Base-by-base conservation (phyloP, 2,797 vertebrate species). In the Rhyacichthys aspro region DNA sequence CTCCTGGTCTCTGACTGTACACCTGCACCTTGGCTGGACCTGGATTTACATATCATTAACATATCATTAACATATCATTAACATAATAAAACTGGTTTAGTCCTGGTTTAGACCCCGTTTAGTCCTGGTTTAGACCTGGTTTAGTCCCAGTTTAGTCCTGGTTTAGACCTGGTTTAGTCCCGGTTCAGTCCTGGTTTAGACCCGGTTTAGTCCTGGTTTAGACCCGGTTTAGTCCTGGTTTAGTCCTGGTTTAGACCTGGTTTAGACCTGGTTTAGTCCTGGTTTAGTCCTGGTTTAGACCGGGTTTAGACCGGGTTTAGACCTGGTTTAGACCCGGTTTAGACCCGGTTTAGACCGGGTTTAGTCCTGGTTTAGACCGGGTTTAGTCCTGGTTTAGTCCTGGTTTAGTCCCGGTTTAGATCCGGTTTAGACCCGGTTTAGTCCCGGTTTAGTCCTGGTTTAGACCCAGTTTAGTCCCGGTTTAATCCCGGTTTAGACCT, bases 21-120 rank as follows among this genome's bases (percentile, higher is more conserved):
- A 98, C 83, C 28, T 92, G 88, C 0, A 96, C 77, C 0, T 77
- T 88, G 0, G 95, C 91, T 0, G 9, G 0, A 11, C 39, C 95
- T 96, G 11, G 4, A 49, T n/a, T n/a, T n/a, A n/a, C n/a, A n/a
- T n/a, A n/a, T n/a, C n/a, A n/a, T n/a, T n/a, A n/a, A n/a, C n/a
- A n/a, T n/a, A n/a, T n/a, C n/a, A n/a, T n/a, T n/a, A n/a, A n/a
- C n/a, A n/a, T n/a, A n/a, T n/a, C n/a, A n/a, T n/a, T n/a, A n/a
- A n/a, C n/a, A n/a, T n/a, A n/a, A n/a, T 18, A 17, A 17, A 43
- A 17, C 41, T n/a, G 39, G 39, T 43, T 43, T 17, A 17, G 15
- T 10, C 42, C 43, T 44, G 43, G 43, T 44, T 44, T 19, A 18
- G 43, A 18, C 10, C 37, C 37, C 4, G 9, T 39, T 11, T 12